Evolutionary conservation across 2,888 invertebrate species (phyloP).

Genomic region (Pachycephus smyrnensis): DNA sequence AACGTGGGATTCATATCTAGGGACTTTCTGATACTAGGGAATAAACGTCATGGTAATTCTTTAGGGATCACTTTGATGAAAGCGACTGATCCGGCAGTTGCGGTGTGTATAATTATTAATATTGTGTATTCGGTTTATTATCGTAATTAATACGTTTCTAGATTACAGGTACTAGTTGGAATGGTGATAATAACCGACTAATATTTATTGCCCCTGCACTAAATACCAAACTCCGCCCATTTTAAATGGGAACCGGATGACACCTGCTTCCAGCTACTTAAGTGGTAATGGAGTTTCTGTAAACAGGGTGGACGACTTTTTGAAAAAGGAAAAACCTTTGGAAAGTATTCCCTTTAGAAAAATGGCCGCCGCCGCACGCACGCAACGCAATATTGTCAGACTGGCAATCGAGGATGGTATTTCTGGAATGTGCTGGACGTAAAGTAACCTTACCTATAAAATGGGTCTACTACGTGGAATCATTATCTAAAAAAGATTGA

Average conservation of each 20-base stretch:
- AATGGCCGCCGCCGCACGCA: not conserved
- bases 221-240: too few species aligned
- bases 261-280: not conserved
- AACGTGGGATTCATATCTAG: not conserved
- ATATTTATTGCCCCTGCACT: not conserved
- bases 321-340: not conserved
- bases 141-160: not conserved
- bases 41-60: not conserved
- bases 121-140: not conserved
- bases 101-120: not conserved
- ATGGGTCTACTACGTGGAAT: not conserved
- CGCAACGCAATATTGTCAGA: not conserved
- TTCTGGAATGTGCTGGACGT: not conserved
- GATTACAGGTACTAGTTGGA: not conserved
- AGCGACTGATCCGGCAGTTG: not conserved
- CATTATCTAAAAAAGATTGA: not conserved
- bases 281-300: not conserved
- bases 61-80: not conserved
- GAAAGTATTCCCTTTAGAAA: not conserved
- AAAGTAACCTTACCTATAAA: not conserved
- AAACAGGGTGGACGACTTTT: not conserved
- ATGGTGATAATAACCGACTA: not conserved
- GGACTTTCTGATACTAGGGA: not conserved
- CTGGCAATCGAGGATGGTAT: not conserved
- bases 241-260: not conserved